Evolutionary conservation across 64 coral and sea anemone genomes (phyloP).

Genomic region (Montipora cactus): DNA sequence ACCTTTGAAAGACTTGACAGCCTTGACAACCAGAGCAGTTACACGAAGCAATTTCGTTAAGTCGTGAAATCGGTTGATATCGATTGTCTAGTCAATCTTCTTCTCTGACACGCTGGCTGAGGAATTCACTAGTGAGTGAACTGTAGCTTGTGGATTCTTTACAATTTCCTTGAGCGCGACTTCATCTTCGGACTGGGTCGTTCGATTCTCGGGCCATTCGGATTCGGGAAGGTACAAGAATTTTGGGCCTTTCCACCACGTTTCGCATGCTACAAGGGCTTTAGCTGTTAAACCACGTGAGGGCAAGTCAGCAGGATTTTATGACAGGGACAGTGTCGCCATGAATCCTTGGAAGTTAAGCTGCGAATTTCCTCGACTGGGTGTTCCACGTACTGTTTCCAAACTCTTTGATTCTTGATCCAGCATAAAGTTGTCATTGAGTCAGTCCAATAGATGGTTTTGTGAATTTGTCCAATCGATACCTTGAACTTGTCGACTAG

Average conservation of each 20-base stretch:
- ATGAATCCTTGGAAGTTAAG: conserved; percentile 11
- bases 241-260: conserved; percentile 50
- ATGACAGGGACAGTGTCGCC: conserved; percentile 50
- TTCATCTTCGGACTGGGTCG: conserved; percentile 5
- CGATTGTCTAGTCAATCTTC: conserved; percentile 23
- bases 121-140: conserved; percentile 1
- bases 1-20: neutral
- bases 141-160: neutral
- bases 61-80: conserved; percentile 29
- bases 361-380: conserved; percentile 43
- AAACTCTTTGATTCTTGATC: conserved; percentile 52
- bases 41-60: conserved; percentile 40
- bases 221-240: neutral
- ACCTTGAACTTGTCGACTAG: conserved; percentile 45
- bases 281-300: conserved; percentile 38
- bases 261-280: neutral
- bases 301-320: conserved; percentile 60
- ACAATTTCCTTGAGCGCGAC: neutral
- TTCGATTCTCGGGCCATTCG: conserved; percentile 33
- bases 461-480: neutral
- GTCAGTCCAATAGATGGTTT: conserved; percentile 48
- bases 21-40: conserved; percentile 16
- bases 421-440: conserved; percentile 34
- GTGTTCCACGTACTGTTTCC: conserved; percentile 67
- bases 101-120: neutral